Conservation (phyloP, 2,113 vertebrate genomes). For the Chloebia gouldiae region DNA sequence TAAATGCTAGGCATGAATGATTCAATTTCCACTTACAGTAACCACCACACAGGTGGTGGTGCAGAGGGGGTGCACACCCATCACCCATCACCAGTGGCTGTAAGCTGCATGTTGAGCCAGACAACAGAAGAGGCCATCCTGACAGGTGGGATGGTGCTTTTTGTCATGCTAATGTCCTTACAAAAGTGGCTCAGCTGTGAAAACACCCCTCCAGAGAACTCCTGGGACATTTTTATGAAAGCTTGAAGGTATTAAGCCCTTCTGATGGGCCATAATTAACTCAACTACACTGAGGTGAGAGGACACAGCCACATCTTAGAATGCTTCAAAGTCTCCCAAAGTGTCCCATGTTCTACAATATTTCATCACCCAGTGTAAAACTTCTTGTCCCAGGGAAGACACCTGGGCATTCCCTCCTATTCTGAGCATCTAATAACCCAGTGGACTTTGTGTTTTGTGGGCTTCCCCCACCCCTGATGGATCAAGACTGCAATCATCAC, state of each 20-base stretch:
- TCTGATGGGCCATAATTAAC: background rate
- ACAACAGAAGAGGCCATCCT: background rate
- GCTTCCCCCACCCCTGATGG: background rate
- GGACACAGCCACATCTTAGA: background rate
- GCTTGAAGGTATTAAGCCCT: background rate
- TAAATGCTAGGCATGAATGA: background rate
- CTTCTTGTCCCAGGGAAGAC: background rate
- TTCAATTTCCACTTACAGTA: background rate
- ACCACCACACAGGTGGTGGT: background rate
- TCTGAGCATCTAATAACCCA: too few relatives aligned
- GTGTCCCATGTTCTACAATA: background rate
- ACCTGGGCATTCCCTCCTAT: background rate
- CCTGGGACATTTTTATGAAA: background rate
- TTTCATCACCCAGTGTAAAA: background rate
- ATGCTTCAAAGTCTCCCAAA: background rate
- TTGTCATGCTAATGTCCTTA: background rate
- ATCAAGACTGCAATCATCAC: background rate
- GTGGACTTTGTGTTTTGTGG: background rate
- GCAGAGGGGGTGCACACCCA: background rate
- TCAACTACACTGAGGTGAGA: background rate
- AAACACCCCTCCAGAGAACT: background rate
- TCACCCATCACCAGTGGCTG: too few relatives aligned
- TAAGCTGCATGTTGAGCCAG: background rate
- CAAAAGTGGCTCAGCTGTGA: background rate
- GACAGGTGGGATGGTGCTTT: background rate